Evolutionary conservation across 2,113 vertebrate species (phyloP), one percentile per base, ranked within the genome.

Genomic region (Nanorana parkeri): DNA sequence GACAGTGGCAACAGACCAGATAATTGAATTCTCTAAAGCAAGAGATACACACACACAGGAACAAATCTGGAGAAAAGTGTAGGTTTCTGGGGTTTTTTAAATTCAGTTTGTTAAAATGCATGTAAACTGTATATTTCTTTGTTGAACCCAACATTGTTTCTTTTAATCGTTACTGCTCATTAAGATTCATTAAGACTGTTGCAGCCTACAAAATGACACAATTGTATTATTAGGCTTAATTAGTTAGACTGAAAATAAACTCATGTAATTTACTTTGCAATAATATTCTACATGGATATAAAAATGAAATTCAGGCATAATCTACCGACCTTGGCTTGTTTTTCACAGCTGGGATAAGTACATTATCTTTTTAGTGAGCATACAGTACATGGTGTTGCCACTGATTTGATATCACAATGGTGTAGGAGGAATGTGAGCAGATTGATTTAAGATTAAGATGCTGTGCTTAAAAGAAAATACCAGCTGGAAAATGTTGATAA

Each of bases 401-500:
- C 16, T 68, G 77, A 78, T 78, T 78, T 56, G 28, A 67, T 68
- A 78, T 54, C 47, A 65, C 51, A 21, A 28, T 10, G 28, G 54
- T 55, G 8, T 68, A 58, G 66, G 26, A 78, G 47, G 28, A 67
- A 67, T 68, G 28, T 56, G 54, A 78, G 61, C 55, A 26, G 63
- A 26, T 21, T 78, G 77, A 68, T 78, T 68, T 78, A 28, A 68
- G 52, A 78, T 78, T 68, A 78, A 65, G 15, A 78, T 54, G 24
- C 54, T 24, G 52, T 52, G 56, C 28, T 58, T 67, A 68, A 55
- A 78, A 78, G 26, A 29, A 78, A 55, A 56, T 68, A 68, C 77
- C 77, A 78, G 28, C 77, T 78, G 65, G 77, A 78, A 51, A 78
- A 52, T 47, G 10, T 29, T 29, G 77, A 78, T 78, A 68, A 78